A percentile compares a stretch with the other conserved stretches of the same genome.
These are phyloP conservation scores for Vulpes vulpes DNA, from an alignment of 2,113 vertebrate genomes.

Conservation along the genomic window DNA sequence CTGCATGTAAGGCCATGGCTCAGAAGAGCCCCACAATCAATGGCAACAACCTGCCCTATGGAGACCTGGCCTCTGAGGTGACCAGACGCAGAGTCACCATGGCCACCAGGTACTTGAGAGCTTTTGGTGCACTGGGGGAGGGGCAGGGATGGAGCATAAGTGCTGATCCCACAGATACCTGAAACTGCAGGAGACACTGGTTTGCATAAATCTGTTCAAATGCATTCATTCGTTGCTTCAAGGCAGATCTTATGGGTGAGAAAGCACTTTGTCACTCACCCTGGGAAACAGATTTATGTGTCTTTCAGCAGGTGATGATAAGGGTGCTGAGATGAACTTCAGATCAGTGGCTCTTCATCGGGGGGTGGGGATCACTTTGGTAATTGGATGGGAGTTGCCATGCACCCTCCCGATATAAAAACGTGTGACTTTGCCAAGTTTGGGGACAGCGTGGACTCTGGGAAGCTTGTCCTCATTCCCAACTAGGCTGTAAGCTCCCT, in stretches of 20 bases:
- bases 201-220: no score
- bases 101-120: slow-evolving; percentile 66
- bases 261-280: rapidly evolving
- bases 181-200: neutral
- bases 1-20: neutral
- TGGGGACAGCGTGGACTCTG: neutral
- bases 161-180: neutral
- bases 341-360: neutral
- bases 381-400: neutral
- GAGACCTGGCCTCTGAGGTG: slow-evolving; percentile 76
- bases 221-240: rapidly evolving
- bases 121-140: rapidly evolving
- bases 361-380: neutral
- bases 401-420: neutral
- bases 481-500: neutral
- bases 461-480: neutral
- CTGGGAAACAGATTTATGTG: no score
- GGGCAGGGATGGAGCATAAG: neutral
- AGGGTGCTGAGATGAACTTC: neutral
- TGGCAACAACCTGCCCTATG: neutral
- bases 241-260: neutral
- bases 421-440: neutral
- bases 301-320: neutral
- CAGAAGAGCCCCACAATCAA: neutral
- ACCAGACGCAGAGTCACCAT: slow-evolving; percentile 70